Evolutionary conservation across 2,113 vertebrate species (phyloP).

Genomic region (Oryctolagus cuniculus): mOryCun1.1 NC_091432.1:128111501-128112000

Average conservation of each 20-base stretch:
- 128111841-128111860: neutral
- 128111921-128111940: no score
- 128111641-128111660: neutral
- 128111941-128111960: no score
- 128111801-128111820: neutral
- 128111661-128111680: neutral
- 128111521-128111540: neutral
- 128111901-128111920: no score
- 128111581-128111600: neutral
- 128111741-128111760: neutral
- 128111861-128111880: neutral
- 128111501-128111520: neutral
- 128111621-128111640: neutral
- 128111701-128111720: neutral
- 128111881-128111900: no score
- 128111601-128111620: neutral
- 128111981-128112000: no score
- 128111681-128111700: neutral
- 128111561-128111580: neutral
- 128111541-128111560: neutral
- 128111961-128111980: no score
- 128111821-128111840: conserved; percentile 8
- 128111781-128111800: neutral
- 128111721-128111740: neutral
- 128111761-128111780: neutral